phyloP scores from a whole-genome alignment of 2,113 vertebrate species.

The Zeus faber region DNA sequence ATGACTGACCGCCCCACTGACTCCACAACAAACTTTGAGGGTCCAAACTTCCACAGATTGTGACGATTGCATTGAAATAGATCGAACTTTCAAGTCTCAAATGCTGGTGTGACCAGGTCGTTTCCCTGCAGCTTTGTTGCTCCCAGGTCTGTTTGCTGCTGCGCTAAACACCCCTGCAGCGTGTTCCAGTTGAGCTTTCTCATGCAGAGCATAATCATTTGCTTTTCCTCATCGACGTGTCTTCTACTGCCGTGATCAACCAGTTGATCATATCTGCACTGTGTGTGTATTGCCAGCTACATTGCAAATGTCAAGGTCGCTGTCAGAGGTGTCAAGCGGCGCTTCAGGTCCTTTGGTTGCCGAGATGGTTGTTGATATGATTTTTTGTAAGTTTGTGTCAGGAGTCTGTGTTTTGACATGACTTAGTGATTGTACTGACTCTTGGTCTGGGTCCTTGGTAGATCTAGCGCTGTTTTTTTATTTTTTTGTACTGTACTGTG shows the following conservation, averaged over 20 bases:
- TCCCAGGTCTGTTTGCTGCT: conserved; percentile 33
- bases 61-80: no score
- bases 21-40: no score
- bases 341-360: conserved; percentile 27
- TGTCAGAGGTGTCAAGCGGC: conserved; percentile 35
- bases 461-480: conserved; percentile 31
- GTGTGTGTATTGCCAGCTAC: conserved; percentile 67
- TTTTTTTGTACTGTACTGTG: no score
- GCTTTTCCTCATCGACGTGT: conserved; percentile 38
- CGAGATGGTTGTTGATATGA: conserved; percentile 28
- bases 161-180: conserved; percentile 27
- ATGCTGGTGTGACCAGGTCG: conserved; percentile 36
- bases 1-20: no score
- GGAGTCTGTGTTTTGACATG: no score
- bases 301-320: conserved; percentile 57
- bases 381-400: conserved; percentile 17
- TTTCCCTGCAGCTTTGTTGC: conserved; percentile 48
- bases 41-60: no score
- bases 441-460: conserved; percentile 34
- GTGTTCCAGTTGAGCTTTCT: conserved; percentile 20
- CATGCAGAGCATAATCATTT: conserved; percentile 49
- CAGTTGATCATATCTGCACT: conserved; percentile 51
- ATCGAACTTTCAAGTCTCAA: no score
- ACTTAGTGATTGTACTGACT: conserved; percentile 32
- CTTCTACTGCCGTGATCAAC: conserved; percentile 41